Percentiles rank a stretch among this genome's conserved stretches.
Conservation (phyloP, 2,113 vertebrate species). For the Catharus fuscescens region DNA sequence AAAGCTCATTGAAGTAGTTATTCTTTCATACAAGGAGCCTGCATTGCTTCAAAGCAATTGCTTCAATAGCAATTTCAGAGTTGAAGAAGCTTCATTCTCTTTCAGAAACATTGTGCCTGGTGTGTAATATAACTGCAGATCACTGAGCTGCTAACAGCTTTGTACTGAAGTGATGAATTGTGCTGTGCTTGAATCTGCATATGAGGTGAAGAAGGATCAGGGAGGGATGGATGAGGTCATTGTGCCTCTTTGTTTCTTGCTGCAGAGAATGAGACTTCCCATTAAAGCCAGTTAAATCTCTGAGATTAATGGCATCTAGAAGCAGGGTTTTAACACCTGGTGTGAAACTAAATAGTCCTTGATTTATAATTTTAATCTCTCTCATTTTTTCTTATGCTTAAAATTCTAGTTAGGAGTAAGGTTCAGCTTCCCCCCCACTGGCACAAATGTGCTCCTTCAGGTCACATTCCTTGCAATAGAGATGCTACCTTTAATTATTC, state of each 20-base stretch:
- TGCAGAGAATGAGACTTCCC: neutral
- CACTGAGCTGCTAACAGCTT: conserved; percentile 16
- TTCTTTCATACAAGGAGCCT: neutral
- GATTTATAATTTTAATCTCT: neutral
- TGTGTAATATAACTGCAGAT: neutral
- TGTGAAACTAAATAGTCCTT: conserved; percentile 8
- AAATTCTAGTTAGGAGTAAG: neutral
- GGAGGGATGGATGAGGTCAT: neutral
- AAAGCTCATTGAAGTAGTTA: neutral
- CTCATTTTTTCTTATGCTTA: neutral
- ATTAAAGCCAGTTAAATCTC: conserved; percentile 20
- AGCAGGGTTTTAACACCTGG: neutral
- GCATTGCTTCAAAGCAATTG: neutral
- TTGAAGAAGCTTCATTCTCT: neutral
- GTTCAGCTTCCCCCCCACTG: neutral
- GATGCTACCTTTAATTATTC: neutral
- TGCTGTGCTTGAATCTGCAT: neutral
- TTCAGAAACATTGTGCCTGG: neutral
- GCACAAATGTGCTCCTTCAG: neutral
- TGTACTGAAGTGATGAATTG: conserved; percentile 31
- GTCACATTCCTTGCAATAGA: neutral
- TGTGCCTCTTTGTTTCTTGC: neutral
- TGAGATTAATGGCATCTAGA: neutral
- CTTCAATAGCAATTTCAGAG: neutral
- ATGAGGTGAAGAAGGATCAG: conserved; percentile 16